Evolutionary conservation across 2,888 invertebrate species (phyloP), one percentile per base, ranked within the genome.

Genomic region (Cryptosula pallasiana): DNA sequence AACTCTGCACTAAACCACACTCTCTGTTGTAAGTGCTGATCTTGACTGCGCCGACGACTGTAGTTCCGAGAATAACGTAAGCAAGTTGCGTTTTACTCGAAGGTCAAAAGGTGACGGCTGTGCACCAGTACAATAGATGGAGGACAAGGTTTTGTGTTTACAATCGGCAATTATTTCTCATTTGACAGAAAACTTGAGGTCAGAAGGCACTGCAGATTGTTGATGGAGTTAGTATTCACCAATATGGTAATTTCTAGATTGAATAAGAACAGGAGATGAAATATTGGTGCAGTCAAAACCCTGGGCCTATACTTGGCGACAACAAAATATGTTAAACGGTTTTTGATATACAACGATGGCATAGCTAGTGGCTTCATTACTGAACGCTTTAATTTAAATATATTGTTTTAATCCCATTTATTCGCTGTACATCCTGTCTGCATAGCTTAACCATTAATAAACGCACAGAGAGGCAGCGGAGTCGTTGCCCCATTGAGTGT

Each of bases 371-470:
- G 5, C 45, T 45, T 45, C 45, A 45, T 45, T 5, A 20, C 45
- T 45, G 20, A 45, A 45, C 20, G 20, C 45, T 5, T n/a, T 20
- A 63, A 29, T 63, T 63, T 29, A 63, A 63, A 63, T 32, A 9
- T 27, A 27, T 63, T 63, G 63, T 34, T 63, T 32, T 32, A 32
- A 63, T 63, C 25, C 32, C 63, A 63, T 63, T 63, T 9, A 63
- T 63, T 63, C 5, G 5, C 25, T 5, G 25, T 16, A 25, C n/a
- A 16, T 57, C 57, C 57, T 57, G 57, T 57, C 25, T 57, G 45
- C 20, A 20, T 13, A 45, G 45, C 9, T n/a, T n/a, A n/a, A n/a
- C n/a, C n/a, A n/a, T n/a, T n/a, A n/a, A n/a, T n/a, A n/a, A n/a
- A n/a, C n/a, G n/a, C n/a, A n/a, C n/a, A n/a, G n/a, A n/a, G n/a